phyloP scores from a whole-genome alignment of 1,140 invertebrate species.

The Apocrypta bakeri region DNA sequence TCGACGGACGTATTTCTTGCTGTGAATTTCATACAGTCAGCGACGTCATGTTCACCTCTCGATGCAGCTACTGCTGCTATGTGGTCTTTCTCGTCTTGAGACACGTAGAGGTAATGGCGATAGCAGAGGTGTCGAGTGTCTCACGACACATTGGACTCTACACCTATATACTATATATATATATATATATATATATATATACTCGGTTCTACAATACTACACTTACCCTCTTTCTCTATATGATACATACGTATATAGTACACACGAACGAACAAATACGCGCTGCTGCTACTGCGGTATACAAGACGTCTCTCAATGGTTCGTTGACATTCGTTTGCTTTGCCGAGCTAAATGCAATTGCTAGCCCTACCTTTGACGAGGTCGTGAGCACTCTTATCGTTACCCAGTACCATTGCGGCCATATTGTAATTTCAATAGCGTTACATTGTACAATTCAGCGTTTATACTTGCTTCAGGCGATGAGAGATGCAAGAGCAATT shows the following conservation, averaged over 20 bases:
- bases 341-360: too few relatives aligned
- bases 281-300: too few relatives aligned
- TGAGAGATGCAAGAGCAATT: not conserved
- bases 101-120: not conserved
- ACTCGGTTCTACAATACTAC: not conserved
- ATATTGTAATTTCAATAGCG: too few relatives aligned
- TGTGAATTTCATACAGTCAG: not conserved
- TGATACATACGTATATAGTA: not conserved
- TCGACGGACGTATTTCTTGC: not conserved
- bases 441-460: too few relatives aligned
- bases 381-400: too few relatives aligned
- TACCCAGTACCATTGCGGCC: too few relatives aligned
- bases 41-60: not conserved
- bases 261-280: too few relatives aligned
- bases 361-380: too few relatives aligned
- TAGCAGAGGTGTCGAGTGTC: not conserved
- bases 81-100: not conserved
- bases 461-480: too few relatives aligned
- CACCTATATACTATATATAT: not conserved
- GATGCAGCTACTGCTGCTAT: not conserved
- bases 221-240: not conserved
- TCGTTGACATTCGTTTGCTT: too few relatives aligned
- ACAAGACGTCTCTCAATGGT: too few relatives aligned
- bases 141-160: not conserved
- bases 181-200: too few relatives aligned